Evolutionary conservation across 2,113 vertebrate genomes (phyloP).

Genomic region (Boleophthalmus pectinirostris): DNA sequence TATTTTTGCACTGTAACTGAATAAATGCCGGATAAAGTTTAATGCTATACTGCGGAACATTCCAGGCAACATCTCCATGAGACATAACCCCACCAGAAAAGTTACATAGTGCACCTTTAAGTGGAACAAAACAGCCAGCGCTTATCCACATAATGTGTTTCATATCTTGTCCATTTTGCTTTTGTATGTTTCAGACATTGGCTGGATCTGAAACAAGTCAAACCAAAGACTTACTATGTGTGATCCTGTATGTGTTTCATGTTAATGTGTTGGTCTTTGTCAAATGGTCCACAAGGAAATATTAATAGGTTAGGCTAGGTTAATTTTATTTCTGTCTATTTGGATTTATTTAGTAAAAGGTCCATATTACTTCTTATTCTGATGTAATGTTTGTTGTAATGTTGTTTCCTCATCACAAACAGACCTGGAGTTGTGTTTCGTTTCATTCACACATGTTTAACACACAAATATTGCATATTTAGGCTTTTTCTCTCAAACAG

Average conservation of each 20-base stretch:
- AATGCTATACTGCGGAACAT: neutral
- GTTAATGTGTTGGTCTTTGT: slow-evolving; percentile 40
- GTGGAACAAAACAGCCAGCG: slow-evolving; percentile 21
- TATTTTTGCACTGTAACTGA: neutral
- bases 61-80: neutral
- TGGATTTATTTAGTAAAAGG: too few species aligned
- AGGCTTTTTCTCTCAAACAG: too few species aligned
- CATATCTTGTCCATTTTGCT: slow-evolving; percentile 43
- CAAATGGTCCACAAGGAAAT: slow-evolving; percentile 22
- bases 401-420: too few species aligned
- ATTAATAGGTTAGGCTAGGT: neutral
- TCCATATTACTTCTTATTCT: too few species aligned
- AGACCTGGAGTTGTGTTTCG: too few species aligned
- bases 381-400: too few species aligned
- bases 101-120: slow-evolving; percentile 10
- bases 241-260: slow-evolving; percentile 52
- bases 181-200: slow-evolving; percentile 59
- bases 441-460: too few species aligned
- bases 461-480: too few species aligned
- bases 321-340: too few species aligned
- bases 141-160: slow-evolving; percentile 55
- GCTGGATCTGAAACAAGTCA: slow-evolving; percentile 57
- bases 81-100: neutral
- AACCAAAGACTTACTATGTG: slow-evolving; percentile 40
- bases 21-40: neutral